Conservation (phyloP, 2,797 vertebrate species). For the Rhabdomys pumilio region DNA sequence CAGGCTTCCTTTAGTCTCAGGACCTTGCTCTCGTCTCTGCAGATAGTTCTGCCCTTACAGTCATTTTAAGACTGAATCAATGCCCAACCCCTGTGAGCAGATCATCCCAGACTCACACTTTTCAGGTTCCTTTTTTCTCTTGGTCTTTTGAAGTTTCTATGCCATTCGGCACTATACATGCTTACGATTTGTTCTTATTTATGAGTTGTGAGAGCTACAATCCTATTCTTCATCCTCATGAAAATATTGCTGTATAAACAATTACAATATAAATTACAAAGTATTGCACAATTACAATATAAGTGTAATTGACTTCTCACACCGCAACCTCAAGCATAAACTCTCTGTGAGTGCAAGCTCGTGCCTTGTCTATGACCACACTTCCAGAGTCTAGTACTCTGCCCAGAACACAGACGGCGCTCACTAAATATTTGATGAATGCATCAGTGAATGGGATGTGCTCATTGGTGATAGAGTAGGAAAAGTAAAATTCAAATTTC, state of each 20-base stretch:
- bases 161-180: neutral
- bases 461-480: neutral
- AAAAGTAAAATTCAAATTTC: neutral
- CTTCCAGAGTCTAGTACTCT: neutral
- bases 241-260: neutral
- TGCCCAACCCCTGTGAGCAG: neutral
- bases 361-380: neutral
- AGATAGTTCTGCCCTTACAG: neutral
- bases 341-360: neutral
- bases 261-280: no score
- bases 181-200: neutral
- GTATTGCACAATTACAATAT: no score
- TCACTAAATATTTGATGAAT: constrained; percentile 9
- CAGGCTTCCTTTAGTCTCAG: neutral
- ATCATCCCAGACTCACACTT: neutral
- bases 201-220: neutral
- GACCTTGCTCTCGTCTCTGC: neutral
- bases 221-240: neutral
- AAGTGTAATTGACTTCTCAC: neutral
- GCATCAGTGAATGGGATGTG: neutral
- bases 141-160: neutral
- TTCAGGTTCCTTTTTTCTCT: neutral
- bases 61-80: neutral
- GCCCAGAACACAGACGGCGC: neutral
- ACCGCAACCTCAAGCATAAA: neutral